These are phyloP conservation scores for Drosophila yooni DNA, from an alignment of 2,888 invertebrate genomes.

Conservation along the genomic window DNA sequence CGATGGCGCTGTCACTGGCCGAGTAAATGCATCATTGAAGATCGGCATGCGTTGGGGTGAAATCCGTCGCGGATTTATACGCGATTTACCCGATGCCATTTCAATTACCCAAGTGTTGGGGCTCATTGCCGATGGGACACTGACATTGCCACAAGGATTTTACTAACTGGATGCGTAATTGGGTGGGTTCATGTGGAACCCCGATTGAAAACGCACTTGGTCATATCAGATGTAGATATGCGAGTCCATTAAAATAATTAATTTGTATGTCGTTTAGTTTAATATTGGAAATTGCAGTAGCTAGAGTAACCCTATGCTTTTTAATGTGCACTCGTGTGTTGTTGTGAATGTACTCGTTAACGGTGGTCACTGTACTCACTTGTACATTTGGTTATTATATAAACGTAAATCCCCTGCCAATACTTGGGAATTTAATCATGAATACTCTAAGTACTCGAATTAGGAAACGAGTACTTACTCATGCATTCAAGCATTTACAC, in stretches of 20 bases:
- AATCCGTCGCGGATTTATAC: constrained; percentile 35
- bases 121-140: constrained; percentile 66
- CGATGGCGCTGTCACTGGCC: not conserved
- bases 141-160: constrained; percentile 21
- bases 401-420: not conserved
- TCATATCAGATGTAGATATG: constrained; percentile 44
- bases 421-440: not conserved
- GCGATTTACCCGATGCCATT: constrained; percentile 65
- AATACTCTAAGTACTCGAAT: not conserved
- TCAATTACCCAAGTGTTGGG: constrained; percentile 65
- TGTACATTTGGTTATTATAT: not conserved
- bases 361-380: not conserved
- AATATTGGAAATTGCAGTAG: constrained; percentile 17
- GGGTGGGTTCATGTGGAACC: not conserved
- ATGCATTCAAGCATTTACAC: not conserved
- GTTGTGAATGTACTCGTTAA: constrained; percentile 13
- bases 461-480: not conserved
- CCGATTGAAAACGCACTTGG: constrained; percentile 35
- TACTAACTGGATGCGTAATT: constrained; percentile 41
- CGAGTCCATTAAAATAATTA: constrained; percentile 56
- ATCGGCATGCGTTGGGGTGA: constrained; percentile 27
- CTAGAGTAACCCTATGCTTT: not conserved
- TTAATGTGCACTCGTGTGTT: not conserved
- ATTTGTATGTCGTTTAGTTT: constrained; percentile 16
- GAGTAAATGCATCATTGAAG: constrained; percentile 56